Evolutionary conservation across 2,113 vertebrate genomes (phyloP), one percentile per base, ranked within the genome.

Genomic region (Ranitomeya variabilis): DNA sequence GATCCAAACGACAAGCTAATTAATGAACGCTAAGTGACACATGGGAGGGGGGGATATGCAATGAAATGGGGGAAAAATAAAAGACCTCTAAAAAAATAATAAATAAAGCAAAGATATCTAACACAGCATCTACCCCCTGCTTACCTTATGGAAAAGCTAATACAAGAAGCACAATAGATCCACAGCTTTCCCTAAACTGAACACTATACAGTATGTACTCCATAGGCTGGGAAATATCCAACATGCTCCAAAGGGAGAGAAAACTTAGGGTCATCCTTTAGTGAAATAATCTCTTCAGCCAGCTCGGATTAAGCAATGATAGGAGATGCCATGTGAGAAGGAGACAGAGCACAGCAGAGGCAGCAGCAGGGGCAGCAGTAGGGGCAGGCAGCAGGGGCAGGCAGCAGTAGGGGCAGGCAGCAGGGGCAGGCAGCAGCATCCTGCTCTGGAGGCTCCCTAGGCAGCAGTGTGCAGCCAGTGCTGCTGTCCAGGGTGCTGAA

Each of bases 121-220:
- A 45, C 26, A 16, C 82, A 71, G 21, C 21, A 71, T 84, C 82
- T 71, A n/a, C 64, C 82, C 82, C 9, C 64, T 84, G 94, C 97
- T 98, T 99, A 99, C 98, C 97, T 98, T 96, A 87, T 95, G 95
- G 94, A 95, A 45, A 95, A 94, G 97, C 96, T 96, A 85, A 95
- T 94, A 96, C 96, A 97, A 97, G 96, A 89, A 95, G 92, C 95
- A 94, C 96, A 96, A 96, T 96, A 98, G 96, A 98, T 96, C 96
- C 96, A 95, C 95, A 97, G 97, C 98, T 97, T 95, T 96, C 96
- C 96, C 96, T 87, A 98, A 99, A 99, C 96, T 99, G 98, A 97
- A 96, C 96, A 96, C 96, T 96, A 95, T 93, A n/a, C n/a, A n/a
- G n/a, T n/a, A n/a, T 54, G 57, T 31, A 21, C 82, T 67, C 66